These are phyloP conservation scores for Cryptus armator DNA, from an alignment of 2,888 invertebrate genomes.

Conservation along the genomic window DNA sequence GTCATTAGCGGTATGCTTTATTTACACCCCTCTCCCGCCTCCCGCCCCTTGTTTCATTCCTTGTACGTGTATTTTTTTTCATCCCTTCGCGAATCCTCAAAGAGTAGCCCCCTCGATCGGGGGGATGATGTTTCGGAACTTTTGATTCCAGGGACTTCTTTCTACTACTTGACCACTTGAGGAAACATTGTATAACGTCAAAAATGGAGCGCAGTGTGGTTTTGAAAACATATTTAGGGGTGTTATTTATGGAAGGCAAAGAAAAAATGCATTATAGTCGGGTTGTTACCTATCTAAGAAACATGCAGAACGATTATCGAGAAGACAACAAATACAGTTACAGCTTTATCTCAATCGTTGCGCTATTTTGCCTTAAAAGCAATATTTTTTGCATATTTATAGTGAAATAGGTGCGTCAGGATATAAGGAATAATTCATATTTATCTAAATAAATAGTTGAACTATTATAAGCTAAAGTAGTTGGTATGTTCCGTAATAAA, in stretches of 20 bases:
- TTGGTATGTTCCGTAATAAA: neutral
- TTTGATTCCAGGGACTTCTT: constrained; percentile 9
- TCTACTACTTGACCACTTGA: neutral
- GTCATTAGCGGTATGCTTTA: constrained; percentile 83
- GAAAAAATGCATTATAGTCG: too few relatives aligned
- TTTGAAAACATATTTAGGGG: neutral
- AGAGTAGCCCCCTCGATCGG: neutral
- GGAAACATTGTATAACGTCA: neutral
- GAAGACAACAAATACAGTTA: too few relatives aligned
- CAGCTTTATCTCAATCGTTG: too few relatives aligned
- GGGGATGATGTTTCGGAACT: constrained; percentile 10
- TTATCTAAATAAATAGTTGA: too few relatives aligned
- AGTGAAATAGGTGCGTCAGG: too few relatives aligned
- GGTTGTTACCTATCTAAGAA: too few relatives aligned
- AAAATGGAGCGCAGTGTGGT: neutral
- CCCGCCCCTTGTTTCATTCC: constrained; percentile 47
- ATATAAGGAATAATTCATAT: too few relatives aligned
- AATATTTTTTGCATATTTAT: too few relatives aligned
- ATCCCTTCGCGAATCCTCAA: neutral
- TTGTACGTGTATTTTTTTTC: constrained; percentile 46
- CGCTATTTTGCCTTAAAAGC: too few relatives aligned
- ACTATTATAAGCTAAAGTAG: too few relatives aligned
- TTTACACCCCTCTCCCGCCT: constrained; percentile 72
- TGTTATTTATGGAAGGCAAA: too few relatives aligned
- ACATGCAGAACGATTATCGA: too few relatives aligned